Base-by-base conservation (phyloP, 2,797 vertebrate genomes). In the Fistularia commersonii region DNA sequence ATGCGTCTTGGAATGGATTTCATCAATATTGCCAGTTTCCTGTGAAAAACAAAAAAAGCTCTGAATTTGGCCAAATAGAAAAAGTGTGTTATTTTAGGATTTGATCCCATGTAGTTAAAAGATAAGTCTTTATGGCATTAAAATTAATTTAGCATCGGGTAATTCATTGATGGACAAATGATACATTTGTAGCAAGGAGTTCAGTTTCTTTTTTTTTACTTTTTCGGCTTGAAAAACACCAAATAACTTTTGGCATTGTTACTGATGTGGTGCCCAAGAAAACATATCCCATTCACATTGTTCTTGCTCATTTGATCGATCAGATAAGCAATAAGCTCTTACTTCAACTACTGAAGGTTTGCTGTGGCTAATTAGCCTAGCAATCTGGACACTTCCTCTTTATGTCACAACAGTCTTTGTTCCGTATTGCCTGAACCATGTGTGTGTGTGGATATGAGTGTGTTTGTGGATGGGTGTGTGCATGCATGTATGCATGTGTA, bases 331-430 rank as follows among this genome's bases (percentile, higher is more conserved):
- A 45, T 32, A 56, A 3, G 64, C 66, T 65, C 75, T 68, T 51
- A 66, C 74, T 85, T 83, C 74, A 67, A 60, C 58, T 60, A 33
- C 14, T 54, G 52, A 45, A 61, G 34, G 42, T 47, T 84, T 86
- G 79, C 80, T 84, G 64, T 84, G 70, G 62, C 85, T 85, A 82
- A 84, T 88, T 80, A 79, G 67, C 57, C 33, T 41, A 56, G 45
- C 38, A 15, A 43, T 77, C 69, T 60, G 11, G 47, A 64, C 46
- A 65, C 75, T 84, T 88, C 80, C 85, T 78, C 55, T 62, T 46
- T 62, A 73, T 79, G 69, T 77, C 77, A 85, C 80, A 78, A 73
- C 73, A 83, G 54, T 56, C 77, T 85, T 85, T 84, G 70, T 82
- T 76, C 69, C 56, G 11, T 5, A 4, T 23, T 23, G 23, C 23